phyloP scores from a whole-genome alignment of 2,888 invertebrate genomes.

The Cataglyphis albicans region DNA sequence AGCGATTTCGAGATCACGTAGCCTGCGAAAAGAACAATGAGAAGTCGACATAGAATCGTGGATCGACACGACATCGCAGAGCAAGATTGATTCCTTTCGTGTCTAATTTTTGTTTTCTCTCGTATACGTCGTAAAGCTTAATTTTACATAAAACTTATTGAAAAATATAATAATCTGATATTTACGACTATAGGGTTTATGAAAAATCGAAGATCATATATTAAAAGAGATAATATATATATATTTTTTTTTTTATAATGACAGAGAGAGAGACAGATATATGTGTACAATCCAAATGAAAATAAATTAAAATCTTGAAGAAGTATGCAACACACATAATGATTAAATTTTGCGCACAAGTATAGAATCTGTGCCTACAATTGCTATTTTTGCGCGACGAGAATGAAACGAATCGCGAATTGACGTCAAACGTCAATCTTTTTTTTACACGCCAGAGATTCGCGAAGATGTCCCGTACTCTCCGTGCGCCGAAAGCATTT shows the following conservation, averaged over 20 bases:
- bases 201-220: too few species aligned
- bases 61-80: neutral
- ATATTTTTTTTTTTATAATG: too few species aligned
- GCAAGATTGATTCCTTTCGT: neutral
- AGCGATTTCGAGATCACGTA: slow-evolving; percentile 79
- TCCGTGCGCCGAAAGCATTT: slow-evolving; percentile 7
- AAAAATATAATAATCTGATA: too few species aligned
- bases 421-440: neutral
- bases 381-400: neutral
- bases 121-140: too few species aligned
- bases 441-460: neutral
- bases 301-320: too few species aligned
- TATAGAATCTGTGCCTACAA: neutral
- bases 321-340: too few species aligned
- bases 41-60: slow-evolving; percentile 27
- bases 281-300: too few species aligned
- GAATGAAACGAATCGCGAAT: neutral
- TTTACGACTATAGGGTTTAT: too few species aligned
- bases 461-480: neutral
- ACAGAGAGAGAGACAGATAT: too few species aligned
- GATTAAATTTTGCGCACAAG: too few species aligned
- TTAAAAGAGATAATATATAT: too few species aligned
- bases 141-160: too few species aligned
- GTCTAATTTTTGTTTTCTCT: neutral
- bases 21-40: slow-evolving; percentile 69